A percentile compares a stretch with the other conserved stretches of the same genome.
Evolutionary conservation across 1,140 invertebrate genomes (phyloP).

Genomic region (Hyles euphorbiae): DNA sequence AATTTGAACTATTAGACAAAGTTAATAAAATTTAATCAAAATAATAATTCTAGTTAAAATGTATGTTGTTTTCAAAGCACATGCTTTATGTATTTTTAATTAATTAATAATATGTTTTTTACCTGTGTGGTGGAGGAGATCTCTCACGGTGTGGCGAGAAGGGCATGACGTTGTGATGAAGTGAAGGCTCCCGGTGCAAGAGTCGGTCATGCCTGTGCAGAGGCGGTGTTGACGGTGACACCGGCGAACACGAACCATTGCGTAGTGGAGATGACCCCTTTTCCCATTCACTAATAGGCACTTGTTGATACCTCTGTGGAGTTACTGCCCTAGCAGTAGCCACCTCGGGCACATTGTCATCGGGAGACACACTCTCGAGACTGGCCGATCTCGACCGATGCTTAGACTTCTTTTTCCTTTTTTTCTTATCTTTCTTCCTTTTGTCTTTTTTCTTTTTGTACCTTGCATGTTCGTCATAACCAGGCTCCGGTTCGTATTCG

Average conservation of each 20-base stretch:
- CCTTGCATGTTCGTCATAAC: slow-evolving; percentile 46
- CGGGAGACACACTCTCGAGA: slow-evolving; percentile 77
- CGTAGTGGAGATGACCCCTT: slow-evolving; percentile 63
- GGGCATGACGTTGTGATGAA: slow-evolving; percentile 37
- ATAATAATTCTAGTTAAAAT: too few relatives aligned
- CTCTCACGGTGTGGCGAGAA: slow-evolving; percentile 53
- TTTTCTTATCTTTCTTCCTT: slow-evolving; percentile 81
- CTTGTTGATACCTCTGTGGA: slow-evolving; percentile 50
- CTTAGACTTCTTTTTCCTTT: slow-evolving; percentile 83
- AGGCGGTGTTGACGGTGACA: slow-evolving; percentile 78
- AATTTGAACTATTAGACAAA: too few relatives aligned
- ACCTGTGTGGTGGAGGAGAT: slow-evolving; percentile 58
- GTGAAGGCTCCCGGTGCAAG: slow-evolving; percentile 39
- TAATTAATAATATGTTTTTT: background rate
- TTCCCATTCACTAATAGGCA: slow-evolving; percentile 71
- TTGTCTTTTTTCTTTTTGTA: slow-evolving; percentile 69
- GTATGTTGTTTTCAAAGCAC: too few relatives aligned
- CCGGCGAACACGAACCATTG: slow-evolving; percentile 76
- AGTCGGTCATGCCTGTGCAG: slow-evolving; percentile 47
- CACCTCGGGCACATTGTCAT: slow-evolving; percentile 69
- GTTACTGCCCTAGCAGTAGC: slow-evolving; percentile 41
- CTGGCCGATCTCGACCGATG: slow-evolving; percentile 81
- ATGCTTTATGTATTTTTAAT: too few relatives aligned
- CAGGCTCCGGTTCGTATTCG: slow-evolving; percentile 53
- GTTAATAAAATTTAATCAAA: too few relatives aligned